Evolutionary conservation across 2,797 vertebrate species (phyloP).

Genomic region (Mormyrops boulengeri): DNA sequence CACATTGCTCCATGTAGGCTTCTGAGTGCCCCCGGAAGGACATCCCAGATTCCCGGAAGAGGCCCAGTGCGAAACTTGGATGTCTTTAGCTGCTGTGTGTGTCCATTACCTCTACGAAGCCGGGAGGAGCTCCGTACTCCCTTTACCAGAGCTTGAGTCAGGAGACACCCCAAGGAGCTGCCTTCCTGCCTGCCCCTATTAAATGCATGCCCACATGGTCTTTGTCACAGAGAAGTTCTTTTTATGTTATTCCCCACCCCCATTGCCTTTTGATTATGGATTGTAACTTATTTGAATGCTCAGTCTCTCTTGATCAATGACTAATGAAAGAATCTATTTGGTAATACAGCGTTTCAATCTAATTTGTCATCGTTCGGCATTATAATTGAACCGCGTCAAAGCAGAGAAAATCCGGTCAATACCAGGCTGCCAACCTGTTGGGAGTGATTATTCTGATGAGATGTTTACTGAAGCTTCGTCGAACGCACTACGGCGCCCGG

Average conservation of each 20-base stretch:
- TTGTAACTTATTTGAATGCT: conserved; percentile 32
- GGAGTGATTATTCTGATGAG: conserved; percentile 42
- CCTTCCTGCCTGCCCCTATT: background rate
- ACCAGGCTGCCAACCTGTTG: conserved; percentile 38
- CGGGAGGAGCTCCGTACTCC: conserved; percentile 24
- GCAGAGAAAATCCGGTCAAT: background rate
- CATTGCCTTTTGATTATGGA: conserved; percentile 14
- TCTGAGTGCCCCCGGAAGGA: conserved; percentile 27
- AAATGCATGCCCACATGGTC: conserved; percentile 33
- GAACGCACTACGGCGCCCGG: conserved; percentile 25
- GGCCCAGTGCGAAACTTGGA: conserved; percentile 36
- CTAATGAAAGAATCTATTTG: conserved; percentile 20
- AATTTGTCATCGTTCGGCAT: background rate
- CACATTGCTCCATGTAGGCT: conserved; percentile 25
- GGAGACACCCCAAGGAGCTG: background rate
- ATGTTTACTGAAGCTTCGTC: conserved; percentile 32
- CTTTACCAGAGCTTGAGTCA: conserved; percentile 11
- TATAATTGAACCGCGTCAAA: background rate
- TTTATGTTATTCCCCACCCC: conserved; percentile 22
- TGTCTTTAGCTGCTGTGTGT: conserved; percentile 59
- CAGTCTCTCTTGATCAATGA: conserved; percentile 18
- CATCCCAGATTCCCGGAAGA: conserved; percentile 13
- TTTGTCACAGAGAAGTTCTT: conserved; percentile 31
- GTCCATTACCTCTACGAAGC: conserved; percentile 60
- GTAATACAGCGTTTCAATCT: background rate